Percentiles rank a stretch among this genome's conserved stretches.
phyloP scores from a whole-genome alignment of 2,113 vertebrate species.

The Antechinus flavipes region DNA sequence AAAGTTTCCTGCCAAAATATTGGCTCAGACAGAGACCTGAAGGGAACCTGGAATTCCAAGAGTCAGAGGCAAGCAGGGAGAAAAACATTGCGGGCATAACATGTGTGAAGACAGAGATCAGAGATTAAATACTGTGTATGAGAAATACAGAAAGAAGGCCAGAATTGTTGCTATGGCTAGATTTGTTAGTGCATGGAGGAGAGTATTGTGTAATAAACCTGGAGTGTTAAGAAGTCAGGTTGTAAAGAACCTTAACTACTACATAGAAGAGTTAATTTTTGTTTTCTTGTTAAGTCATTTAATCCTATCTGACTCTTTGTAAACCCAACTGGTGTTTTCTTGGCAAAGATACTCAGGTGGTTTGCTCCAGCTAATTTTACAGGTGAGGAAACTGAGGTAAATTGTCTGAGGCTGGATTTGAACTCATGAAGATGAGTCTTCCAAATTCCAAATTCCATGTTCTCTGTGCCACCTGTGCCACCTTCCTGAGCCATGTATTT shows the following conservation, averaged over 20 bases:
- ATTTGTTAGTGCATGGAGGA: not conserved
- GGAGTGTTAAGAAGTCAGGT: not conserved
- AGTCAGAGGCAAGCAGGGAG: not conserved
- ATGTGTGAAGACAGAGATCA: not conserved
- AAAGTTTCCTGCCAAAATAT: not conserved
- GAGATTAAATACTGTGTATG: not conserved
- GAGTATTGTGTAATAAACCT: not conserved
- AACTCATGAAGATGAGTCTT: no score
- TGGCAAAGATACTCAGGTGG: not conserved
- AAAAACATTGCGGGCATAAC: not conserved
- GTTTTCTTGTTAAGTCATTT: not conserved
- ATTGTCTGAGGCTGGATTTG: not conserved
- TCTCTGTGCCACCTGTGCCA: not conserved
- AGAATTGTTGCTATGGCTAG: not conserved
- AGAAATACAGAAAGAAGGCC: not conserved
- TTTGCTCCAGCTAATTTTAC: not conserved
- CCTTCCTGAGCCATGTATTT: not conserved
- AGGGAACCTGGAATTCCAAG: not conserved
- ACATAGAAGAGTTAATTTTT: not conserved
- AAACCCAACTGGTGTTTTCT: not conserved
- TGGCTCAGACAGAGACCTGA: not conserved
- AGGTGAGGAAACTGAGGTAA: not conserved
- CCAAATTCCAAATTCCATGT: not conserved
- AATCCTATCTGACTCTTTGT: not conserved
- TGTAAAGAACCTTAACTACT: not conserved